phyloP scores from a whole-genome alignment of 2,113 vertebrate species.

The Coregonus clupeaformis region DNA sequence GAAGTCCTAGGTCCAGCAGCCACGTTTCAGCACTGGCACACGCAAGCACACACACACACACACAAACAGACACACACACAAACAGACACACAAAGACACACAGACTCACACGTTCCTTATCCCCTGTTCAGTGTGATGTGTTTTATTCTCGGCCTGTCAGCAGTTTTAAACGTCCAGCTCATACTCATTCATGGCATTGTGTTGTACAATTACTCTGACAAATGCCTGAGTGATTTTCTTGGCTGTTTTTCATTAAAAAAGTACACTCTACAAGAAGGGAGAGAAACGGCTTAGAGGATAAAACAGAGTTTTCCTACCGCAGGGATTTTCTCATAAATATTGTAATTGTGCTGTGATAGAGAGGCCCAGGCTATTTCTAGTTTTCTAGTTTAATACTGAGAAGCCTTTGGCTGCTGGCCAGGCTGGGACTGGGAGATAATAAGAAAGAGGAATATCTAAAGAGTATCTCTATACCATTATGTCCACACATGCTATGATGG shows the following conservation, averaged over 20 bases:
- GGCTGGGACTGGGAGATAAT: conserved; percentile 58
- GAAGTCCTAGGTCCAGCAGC: no score
- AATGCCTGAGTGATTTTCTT: conserved; percentile 78
- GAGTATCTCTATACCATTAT: conserved; percentile 61
- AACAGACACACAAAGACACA: neutral
- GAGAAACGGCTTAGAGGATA: conserved; percentile 63
- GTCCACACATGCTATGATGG: conserved; percentile 27
- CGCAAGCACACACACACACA: no score
- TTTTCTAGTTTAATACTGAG: conserved; percentile 53
- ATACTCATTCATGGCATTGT: no score
- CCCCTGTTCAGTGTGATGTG: conserved; percentile 61
- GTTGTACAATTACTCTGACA: conserved; percentile 75
- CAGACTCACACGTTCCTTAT: conserved; percentile 48
- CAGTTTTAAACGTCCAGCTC: conserved; percentile 66
- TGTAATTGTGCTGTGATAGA: conserved; percentile 74
- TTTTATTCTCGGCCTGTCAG: conserved; percentile 71
- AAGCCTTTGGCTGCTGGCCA: conserved; percentile 56
- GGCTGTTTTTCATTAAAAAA: conserved; percentile 71
- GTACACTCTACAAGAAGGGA: conserved; percentile 52
- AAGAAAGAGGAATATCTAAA: conserved; percentile 51
- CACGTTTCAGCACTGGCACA: no score
- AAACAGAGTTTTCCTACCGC: conserved; percentile 62
- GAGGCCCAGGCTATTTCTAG: conserved; percentile 53
- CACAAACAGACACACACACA: no score
- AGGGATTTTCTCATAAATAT: conserved; percentile 72